Base-by-base conservation (phyloP, 2,888 invertebrate species). In the Platycheirus albimanus region DNA sequence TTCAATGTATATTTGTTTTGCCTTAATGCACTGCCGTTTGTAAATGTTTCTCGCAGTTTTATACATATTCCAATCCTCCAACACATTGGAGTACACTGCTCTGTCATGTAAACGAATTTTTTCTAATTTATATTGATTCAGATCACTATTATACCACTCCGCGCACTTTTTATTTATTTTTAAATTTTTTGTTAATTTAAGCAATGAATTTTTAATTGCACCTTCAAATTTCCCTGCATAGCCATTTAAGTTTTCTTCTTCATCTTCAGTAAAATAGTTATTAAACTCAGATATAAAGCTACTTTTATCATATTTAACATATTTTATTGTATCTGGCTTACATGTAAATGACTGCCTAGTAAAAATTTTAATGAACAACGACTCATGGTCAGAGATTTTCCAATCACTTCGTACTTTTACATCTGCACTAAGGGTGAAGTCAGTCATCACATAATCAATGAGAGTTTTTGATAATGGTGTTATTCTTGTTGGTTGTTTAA, bases 301-400 rank as follows among this genome's bases (percentile, higher is more conserved):
- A 2, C 15, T 51, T 51, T 47, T 51, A 13, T 51, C 28, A 10
- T 15, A 51, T 51, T 51, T 51, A 13, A 51, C 51, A 1, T 51
- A 51, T 0, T 28, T 51, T 28, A 51, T 51, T 10, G 7, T 13
- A 3, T 4, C 15, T 10, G 13, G 51, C 28, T 51, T 51, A 3
- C 2, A 1, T 0, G 7, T 13, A 13, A 24, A 3, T n/a, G n/a
- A n/a, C 13, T 13, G 49, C 24, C 24, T 43, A 3, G 43, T 17
- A 43, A 8, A 43, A 43, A 10, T 43, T 10, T 43, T n/a, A n/a
- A n/a, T n/a, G n/a, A n/a, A n/a, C n/a, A n/a, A n/a, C n/a, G n/a
- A n/a, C n/a, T n/a, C n/a, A 43, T 17, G 13, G 3, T 45, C 28
- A 2, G 28, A 61, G 10, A 43, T 43, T 19, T 61, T 61, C 17